Evolutionary conservation across 2,113 vertebrate genomes (phyloP), one percentile per base, ranked within the genome.

Genomic region (Psittacula cyanocephala): DNA sequence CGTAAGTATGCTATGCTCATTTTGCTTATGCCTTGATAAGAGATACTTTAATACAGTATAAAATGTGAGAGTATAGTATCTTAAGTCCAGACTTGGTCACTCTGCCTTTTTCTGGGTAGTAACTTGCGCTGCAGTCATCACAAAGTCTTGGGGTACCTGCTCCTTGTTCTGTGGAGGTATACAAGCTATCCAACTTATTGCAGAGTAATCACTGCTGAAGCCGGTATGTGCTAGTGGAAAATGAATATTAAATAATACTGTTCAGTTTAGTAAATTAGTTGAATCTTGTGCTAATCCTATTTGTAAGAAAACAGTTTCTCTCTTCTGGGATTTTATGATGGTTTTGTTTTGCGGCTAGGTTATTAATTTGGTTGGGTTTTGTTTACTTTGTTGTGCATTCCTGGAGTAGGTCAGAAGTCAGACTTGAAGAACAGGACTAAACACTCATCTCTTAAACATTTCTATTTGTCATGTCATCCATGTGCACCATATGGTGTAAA

Each of bases 381-480:
- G 9, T 80, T 86, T 60, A 7, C 13, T 74, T 44, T 82, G 50
- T 55, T 37, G 17, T 29, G 7, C 62, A 59, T 95, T 95, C 81
- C n/a, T 44, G 47, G 75, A 47, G 15, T 47, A 75, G 69, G 62
- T 93, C 23, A 47, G 31, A 79, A 80, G 50, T 95, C 78, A 89
- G 81, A 94, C 67, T 93, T 91, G 88, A 93, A 96, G 63, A 77
- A 35, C 55, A 43, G 77, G 35, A 47, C 86, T 97, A 91, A 96
- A 83, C 52, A 84, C 44, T 22, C 55, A 3, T 59, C 67, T 88
- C 78, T 96, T 91, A 93, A 82, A 78, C 71, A 76, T 96, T 93
- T 92, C 29, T 85, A 76, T 93, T 95, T 93, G 62, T 94, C 47
- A 17, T 52, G 49, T 29, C 19, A 52, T 75, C 29, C 46, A 4